phyloP scores from a whole-genome alignment of 2,797 vertebrate species.

The Scarus forsteni region DNA sequence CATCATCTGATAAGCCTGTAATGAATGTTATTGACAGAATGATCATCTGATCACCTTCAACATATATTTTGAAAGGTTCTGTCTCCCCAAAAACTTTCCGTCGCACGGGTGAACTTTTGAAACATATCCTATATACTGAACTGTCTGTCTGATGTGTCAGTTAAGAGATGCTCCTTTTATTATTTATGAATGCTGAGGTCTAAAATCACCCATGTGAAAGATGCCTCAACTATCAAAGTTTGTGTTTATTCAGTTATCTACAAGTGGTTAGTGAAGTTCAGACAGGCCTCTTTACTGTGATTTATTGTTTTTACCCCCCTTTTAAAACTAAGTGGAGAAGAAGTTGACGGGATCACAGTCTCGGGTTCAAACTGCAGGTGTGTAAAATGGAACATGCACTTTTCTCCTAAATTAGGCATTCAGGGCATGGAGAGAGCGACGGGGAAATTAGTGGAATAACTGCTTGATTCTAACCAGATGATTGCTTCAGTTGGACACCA shows the following conservation, averaged over 20 bases:
- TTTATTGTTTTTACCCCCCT: slow-evolving; percentile 46
- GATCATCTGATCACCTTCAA: too few relatives aligned
- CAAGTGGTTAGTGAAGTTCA: slow-evolving; percentile 6
- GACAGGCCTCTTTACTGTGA: slow-evolving; percentile 5
- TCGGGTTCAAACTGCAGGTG: slow-evolving; percentile 92
- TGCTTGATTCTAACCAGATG: slow-evolving; percentile 99
- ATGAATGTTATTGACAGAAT: too few relatives aligned
- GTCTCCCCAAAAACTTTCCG: too few relatives aligned
- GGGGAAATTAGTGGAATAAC: slow-evolving; percentile 99
- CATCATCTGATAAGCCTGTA: too few relatives aligned
- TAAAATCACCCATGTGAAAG: too few relatives aligned
- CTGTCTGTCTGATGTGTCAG: too few relatives aligned
- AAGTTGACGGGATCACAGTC: slow-evolving; percentile 60
- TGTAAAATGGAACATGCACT: slow-evolving; percentile 93
- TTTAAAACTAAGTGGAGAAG: slow-evolving; percentile 41
- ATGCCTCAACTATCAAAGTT: neutral
- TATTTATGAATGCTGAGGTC: too few relatives aligned
- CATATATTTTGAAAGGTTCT: too few relatives aligned
- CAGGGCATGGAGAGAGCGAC: slow-evolving; percentile 91
- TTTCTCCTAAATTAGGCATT: slow-evolving; percentile 97
- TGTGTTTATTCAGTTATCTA: slow-evolving; percentile 10
- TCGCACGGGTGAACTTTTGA: too few relatives aligned
- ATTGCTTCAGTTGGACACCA: slow-evolving; percentile 97
- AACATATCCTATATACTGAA: too few relatives aligned
- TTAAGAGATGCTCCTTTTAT: too few relatives aligned